Percentiles rank a stretch among this genome's conserved stretches.
Conservation (phyloP, 1,140 invertebrate species). For the Zaprionus inermis region DNA sequence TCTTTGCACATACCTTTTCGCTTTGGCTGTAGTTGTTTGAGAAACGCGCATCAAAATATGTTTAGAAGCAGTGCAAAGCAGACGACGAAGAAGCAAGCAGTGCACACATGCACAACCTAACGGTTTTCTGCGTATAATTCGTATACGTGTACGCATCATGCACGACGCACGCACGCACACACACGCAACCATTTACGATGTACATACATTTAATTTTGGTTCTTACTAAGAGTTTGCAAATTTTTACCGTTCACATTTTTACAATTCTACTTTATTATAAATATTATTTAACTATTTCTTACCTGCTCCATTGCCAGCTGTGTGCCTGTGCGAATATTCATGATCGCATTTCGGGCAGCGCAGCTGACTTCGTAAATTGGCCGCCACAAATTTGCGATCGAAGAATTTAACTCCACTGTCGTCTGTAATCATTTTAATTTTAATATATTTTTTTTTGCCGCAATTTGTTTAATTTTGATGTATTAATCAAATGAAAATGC, state of each 20-base stretch:
- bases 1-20: neutral
- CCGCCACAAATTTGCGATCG: slow-evolving; percentile 68
- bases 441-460: neutral
- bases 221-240: neutral
- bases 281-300: slow-evolving; percentile 8
- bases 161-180: neutral
- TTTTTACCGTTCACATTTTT: neutral
- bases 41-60: neutral
- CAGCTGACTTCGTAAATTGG: slow-evolving; percentile 46
- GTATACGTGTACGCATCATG: neutral
- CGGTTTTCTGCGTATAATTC: slow-evolving; percentile 12
- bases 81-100: neutral
- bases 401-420: slow-evolving; percentile 51
- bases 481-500: neutral
- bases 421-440: slow-evolving; percentile 37
- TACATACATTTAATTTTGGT: no score
- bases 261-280: neutral
- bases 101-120: slow-evolving; percentile 20
- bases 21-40: neutral
- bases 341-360: slow-evolving; percentile 61
- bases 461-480: neutral
- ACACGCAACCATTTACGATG: neutral
- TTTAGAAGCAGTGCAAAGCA: slow-evolving; percentile 17
- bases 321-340: slow-evolving; percentile 18
- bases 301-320: neutral